Conservation (phyloP, 37 sponge, comb jelly and placozoan species). For the Corticium candelabrum region DNA sequence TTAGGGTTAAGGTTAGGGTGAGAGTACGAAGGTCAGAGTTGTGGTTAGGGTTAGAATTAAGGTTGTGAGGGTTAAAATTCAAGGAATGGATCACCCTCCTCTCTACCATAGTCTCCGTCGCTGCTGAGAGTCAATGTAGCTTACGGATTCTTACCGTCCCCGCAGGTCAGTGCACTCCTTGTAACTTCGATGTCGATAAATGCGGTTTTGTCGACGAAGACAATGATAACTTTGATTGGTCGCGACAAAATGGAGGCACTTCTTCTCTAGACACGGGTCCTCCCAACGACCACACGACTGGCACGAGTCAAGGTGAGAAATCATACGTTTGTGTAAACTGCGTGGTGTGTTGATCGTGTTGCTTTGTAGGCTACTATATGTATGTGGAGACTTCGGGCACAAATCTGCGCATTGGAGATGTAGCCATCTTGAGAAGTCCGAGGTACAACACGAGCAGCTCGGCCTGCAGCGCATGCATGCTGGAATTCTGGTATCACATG, state of each 20-base stretch:
- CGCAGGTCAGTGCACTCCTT: slow-evolving; percentile 13
- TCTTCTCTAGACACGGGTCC: neutral
- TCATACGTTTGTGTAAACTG: too few species aligned
- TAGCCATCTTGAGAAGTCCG: neutral
- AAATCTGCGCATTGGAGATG: neutral
- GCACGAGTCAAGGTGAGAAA: neutral
- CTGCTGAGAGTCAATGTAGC: too few species aligned
- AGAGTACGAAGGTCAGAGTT: too few species aligned
- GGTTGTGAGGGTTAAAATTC: too few species aligned
- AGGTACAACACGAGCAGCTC: neutral
- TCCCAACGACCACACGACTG: neutral
- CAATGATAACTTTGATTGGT: slow-evolving; percentile 28
- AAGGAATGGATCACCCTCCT: too few species aligned
- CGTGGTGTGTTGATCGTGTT: too few species aligned
- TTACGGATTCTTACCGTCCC: too few species aligned
- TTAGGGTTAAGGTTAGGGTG: too few species aligned
- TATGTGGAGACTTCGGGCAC: neutral
- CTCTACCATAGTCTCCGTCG: too few species aligned
- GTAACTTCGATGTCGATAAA: slow-evolving; percentile 19
- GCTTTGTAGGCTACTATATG: neutral
- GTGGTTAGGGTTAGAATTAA: too few species aligned
- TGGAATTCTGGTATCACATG: slow-evolving; percentile 1
- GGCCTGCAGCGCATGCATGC: slow-evolving; percentile 1
- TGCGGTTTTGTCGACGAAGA: slow-evolving; percentile 18
- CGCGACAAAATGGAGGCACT: slow-evolving; percentile 17